Conservation (phyloP, 2,888 invertebrate genomes). For the Sycophila texana region DNA sequence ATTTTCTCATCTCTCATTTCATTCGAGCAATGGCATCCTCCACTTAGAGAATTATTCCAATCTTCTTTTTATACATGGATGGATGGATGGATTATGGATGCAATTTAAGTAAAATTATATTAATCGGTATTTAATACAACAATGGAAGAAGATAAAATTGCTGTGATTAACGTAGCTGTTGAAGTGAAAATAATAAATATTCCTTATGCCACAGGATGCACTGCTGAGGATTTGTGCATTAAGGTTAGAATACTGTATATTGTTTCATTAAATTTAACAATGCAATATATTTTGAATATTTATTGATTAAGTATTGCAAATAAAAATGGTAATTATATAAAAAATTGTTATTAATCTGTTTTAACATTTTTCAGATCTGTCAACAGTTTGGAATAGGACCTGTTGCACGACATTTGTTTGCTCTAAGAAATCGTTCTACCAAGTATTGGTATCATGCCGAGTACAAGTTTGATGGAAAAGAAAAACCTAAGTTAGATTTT, state of each 20-base stretch:
- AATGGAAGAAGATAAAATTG: slow-evolving; percentile 68
- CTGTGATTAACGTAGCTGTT: slow-evolving; percentile 65
- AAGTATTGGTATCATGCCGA: slow-evolving; percentile 85
- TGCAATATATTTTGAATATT: background rate
- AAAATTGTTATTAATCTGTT: background rate
- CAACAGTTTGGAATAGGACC: slow-evolving; percentile 86
- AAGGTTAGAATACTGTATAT: slow-evolving; percentile 62
- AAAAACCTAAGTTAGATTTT: slow-evolving; percentile 82
- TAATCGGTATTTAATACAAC: slow-evolving; percentile 9
- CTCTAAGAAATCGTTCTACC: slow-evolving; percentile 81
- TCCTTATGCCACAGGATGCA: slow-evolving; percentile 63
- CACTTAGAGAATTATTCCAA: too few relatives aligned
- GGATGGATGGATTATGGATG: slow-evolving; percentile 8
- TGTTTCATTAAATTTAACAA: too few relatives aligned
- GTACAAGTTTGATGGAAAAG: slow-evolving; percentile 76
- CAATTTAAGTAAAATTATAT: background rate
- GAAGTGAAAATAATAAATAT: slow-evolving; percentile 67
- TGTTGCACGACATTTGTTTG: slow-evolving; percentile 86
- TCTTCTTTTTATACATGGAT: background rate
- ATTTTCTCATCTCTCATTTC: too few relatives aligned
- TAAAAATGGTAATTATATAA: background rate
- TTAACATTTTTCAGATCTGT: slow-evolving; percentile 77
- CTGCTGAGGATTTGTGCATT: slow-evolving; percentile 71
- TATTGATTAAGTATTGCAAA: background rate
- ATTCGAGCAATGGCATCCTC: too few relatives aligned